A percentile compares a stretch with the other conserved stretches of the same genome.
Evolutionary conservation across 2,888 invertebrate species (phyloP).

Genomic region (Xestia ashworthii): DNA sequence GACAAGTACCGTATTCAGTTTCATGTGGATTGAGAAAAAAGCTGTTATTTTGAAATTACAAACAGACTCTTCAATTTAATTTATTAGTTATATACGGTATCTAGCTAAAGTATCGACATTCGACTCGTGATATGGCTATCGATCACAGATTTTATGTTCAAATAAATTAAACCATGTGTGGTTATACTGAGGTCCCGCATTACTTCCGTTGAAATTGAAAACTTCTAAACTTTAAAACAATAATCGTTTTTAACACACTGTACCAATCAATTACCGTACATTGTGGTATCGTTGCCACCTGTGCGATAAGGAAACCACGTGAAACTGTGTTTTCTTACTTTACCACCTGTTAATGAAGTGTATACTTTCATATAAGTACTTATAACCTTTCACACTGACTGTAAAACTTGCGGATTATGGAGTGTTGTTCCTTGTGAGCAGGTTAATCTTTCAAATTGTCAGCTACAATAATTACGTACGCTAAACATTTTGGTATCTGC

Average conservation of each 20-base stretch:
- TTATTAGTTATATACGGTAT: too few relatives aligned
- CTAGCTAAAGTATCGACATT: too few relatives aligned
- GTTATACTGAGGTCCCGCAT: neutral
- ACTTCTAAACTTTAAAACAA: neutral
- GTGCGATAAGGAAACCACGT: slow-evolving; percentile 52
- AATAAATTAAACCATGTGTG: neutral
- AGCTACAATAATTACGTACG: neutral
- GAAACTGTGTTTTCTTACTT: slow-evolving; percentile 45
- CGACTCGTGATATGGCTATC: neutral
- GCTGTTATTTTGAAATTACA: too few relatives aligned
- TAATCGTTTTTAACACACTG: slow-evolving; percentile 7
- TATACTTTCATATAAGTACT: neutral
- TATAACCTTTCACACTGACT: neutral
- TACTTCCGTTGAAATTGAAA: neutral
- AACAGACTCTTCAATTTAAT: too few relatives aligned
- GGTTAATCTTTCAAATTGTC: neutral
- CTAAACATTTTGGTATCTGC: neutral
- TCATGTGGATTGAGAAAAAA: too few relatives aligned
- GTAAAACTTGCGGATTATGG: neutral
- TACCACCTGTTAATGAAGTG: slow-evolving; percentile 21
- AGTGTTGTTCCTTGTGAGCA: neutral
- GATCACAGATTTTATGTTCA: neutral
- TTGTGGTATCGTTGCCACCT: slow-evolving; percentile 43
- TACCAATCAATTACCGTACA: slow-evolving; percentile 44
- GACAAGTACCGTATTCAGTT: too few relatives aligned